Evolutionary conservation across 2,113 vertebrate genomes (phyloP).

Genomic region (rabbit (Oryctolagus cuniculus)): DNA sequence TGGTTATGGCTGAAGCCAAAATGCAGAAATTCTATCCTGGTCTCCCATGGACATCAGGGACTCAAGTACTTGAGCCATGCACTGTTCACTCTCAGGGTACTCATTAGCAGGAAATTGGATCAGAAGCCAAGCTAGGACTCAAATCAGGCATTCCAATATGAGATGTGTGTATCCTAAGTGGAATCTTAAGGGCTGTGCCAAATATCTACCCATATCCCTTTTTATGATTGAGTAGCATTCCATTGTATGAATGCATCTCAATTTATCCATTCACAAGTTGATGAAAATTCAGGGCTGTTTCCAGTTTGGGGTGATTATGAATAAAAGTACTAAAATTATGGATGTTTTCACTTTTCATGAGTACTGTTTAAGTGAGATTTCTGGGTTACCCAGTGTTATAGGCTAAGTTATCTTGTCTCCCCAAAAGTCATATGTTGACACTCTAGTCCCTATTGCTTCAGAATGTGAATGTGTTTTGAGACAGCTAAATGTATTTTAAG

Average conservation of each 20-base stretch:
- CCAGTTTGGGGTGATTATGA: neutral
- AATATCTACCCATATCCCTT: neutral
- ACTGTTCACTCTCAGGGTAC: no score
- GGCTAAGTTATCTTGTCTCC: neutral
- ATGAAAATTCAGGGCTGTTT: slow-evolving; percentile 43
- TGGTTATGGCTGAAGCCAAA: no score
- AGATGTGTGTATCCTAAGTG: no score
- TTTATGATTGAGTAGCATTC: neutral
- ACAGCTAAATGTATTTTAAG: neutral
- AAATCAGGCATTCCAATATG: no score
- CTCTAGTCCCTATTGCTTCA: neutral
- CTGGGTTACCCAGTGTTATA: neutral
- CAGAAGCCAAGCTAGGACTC: no score
- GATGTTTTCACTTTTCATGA: slow-evolving; percentile 4
- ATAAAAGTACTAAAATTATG: slow-evolving; percentile 22
- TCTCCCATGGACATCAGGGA: no score
- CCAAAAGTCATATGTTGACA: neutral
- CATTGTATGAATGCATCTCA: neutral
- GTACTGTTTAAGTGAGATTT: neutral
- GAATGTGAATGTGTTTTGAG: neutral
- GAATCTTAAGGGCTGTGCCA: no score
- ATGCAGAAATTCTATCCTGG: no score
- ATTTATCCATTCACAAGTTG: neutral
- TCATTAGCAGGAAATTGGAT: no score
- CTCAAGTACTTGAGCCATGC: no score